Percentiles rank a stretch among this genome's conserved stretches.
These are phyloP conservation scores for Apotomis betuletana DNA, from an alignment of 2,888 invertebrate species.

Conservation along the genomic window DNA sequence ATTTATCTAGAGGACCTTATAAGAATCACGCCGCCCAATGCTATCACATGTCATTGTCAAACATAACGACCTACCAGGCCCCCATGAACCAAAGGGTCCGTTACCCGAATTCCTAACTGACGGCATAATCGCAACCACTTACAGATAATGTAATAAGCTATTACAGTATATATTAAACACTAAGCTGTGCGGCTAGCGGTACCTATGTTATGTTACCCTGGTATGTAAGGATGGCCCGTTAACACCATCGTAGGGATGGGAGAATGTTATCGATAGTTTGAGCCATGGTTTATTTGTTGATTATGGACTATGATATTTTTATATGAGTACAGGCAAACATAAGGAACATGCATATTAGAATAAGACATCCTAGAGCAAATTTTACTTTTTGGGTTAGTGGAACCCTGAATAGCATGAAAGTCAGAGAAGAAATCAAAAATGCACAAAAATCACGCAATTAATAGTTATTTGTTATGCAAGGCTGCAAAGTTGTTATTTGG, in stretches of 20 bases:
- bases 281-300: no score
- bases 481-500: no score
- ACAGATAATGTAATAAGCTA: slow-evolving; percentile 63
- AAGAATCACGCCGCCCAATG: not conserved
- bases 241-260: slow-evolving; percentile 62
- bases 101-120: slow-evolving; percentile 64
- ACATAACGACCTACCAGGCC: slow-evolving; percentile 26
- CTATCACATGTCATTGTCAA: slow-evolving; percentile 24
- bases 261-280: slow-evolving; percentile 43
- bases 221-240: slow-evolving; percentile 77
- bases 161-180: slow-evolving; percentile 61
- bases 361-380: no score
- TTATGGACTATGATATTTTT: no score
- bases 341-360: no score
- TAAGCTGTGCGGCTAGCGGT: slow-evolving; percentile 73
- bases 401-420: no score
- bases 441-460: no score
- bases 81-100: slow-evolving; percentile 53
- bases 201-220: slow-evolving; percentile 68
- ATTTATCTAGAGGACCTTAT: slow-evolving; percentile 5
- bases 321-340: no score
- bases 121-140: slow-evolving; percentile 65
- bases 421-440: no score
- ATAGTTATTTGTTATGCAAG: no score
- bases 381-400: no score